Evolutionary conservation across 2,113 vertebrate genomes (phyloP).

Genomic region (Corythoichthys haematopterus): DNA sequence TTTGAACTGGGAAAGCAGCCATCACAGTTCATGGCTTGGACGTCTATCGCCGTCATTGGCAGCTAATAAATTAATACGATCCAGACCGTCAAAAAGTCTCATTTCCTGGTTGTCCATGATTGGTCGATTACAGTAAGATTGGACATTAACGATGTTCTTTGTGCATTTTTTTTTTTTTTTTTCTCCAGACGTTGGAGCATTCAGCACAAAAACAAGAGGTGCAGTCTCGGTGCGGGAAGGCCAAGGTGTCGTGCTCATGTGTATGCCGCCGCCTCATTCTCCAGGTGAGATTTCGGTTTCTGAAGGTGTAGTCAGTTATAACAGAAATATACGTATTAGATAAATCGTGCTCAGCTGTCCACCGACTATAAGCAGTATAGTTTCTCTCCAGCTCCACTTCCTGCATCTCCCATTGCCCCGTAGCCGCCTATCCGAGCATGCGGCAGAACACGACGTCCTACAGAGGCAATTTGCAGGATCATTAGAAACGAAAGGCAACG

Average conservation of each 20-base stretch:
- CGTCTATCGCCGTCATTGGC: too few relatives aligned
- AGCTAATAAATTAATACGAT: too few relatives aligned
- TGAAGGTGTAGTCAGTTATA: background rate
- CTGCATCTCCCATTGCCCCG: background rate
- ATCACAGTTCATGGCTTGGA: too few relatives aligned
- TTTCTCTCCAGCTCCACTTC: background rate
- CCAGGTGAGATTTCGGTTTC: slow-evolving; percentile 75
- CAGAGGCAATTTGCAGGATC: slow-evolving; percentile 42
- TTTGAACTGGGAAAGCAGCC: too few relatives aligned
- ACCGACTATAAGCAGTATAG: background rate
- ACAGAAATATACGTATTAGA: background rate
- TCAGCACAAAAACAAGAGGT: slow-evolving; percentile 83
- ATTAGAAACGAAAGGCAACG: slow-evolving; percentile 48
- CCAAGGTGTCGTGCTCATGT: slow-evolving; percentile 95
- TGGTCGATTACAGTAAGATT: too few relatives aligned
- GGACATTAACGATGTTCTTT: background rate
- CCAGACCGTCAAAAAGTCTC: too few relatives aligned
- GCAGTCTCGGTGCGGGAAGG: slow-evolving; percentile 92
- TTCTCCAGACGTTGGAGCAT: slow-evolving; percentile 84
- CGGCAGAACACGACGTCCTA: slow-evolving; percentile 13
- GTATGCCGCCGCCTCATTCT: slow-evolving; percentile 88
- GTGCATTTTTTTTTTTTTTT: slow-evolving; percentile 7
- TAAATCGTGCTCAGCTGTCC: background rate
- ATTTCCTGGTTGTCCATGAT: too few relatives aligned
- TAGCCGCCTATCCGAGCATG: background rate